Base-by-base conservation (phyloP, 2,797 vertebrate genomes). In the Crotalus adamanteus region DNA sequence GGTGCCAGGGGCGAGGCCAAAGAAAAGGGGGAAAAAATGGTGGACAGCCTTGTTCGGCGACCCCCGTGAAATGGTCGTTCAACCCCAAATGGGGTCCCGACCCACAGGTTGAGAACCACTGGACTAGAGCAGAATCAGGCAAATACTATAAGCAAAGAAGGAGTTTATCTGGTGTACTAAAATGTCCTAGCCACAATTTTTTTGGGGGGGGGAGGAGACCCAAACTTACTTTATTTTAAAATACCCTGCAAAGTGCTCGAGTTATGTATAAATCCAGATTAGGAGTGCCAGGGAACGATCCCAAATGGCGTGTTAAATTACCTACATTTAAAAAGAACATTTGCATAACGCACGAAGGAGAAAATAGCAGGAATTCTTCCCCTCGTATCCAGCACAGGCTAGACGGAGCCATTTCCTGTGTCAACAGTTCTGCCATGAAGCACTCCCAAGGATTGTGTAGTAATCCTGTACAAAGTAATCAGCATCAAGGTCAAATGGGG, bases 341-440 rank as follows among this genome's bases (percentile, higher is more conserved):
- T 95, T 97, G 95, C 42, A 57, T 87, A 91, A 95, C 96, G 95
- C 87, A 78, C 95, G 97, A 94, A 90, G 95, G 13, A 28, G 92
- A 91, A 91, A 94, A 73, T 51, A 6, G 0, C 0, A 89, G 93
- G 93, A 78, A 91, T 92, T 93, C 92, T 89, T 89, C 93, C 90
- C 91, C 86, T 95, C 93, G 95, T 93, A 95, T 95, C 95, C 96
- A 94, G 93, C 94, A 93, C 0, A 0, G 95, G 94, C 90, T 88
- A 95, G 91, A n/a, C 89, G 96, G 97, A 96, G 95, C 94, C 92
- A 11, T 92, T 97, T 97, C 97, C 97, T 97, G 94, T 93, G 92
- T 97, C 97, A 97, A 97, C 96, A 97, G 95, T 91, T 94, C 78
- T 87, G 92, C 96, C 95, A 96, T 97, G 96, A 97, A 97, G 95